These are phyloP conservation scores for Orius insidiosus DNA, from an alignment of 1,140 invertebrate species.

Conservation along the genomic window DNA sequence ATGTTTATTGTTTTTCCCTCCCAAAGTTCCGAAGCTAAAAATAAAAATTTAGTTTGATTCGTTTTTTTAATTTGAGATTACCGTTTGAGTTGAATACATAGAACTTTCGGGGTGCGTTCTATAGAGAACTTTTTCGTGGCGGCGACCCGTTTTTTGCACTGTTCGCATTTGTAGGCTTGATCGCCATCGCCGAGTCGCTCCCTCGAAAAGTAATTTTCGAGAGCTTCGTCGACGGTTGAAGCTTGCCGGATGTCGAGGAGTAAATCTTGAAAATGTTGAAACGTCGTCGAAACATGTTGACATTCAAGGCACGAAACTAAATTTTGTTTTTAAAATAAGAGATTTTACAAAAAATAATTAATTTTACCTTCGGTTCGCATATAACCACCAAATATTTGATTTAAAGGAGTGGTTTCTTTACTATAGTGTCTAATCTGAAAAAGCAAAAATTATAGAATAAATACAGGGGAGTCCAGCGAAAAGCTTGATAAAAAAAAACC, in stretches of 20 bases:
- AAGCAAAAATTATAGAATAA: slow-evolving; percentile 4
- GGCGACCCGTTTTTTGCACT: slow-evolving; percentile 80
- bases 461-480: too few species aligned
- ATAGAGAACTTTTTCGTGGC: slow-evolving; percentile 88
- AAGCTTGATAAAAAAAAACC: too few species aligned
- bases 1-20: slow-evolving; percentile 47
- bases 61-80: slow-evolving; percentile 27
- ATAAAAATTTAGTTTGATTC: not conserved
- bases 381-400: slow-evolving; percentile 92
- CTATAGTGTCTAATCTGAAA: slow-evolving; percentile 66
- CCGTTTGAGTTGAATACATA: slow-evolving; percentile 87
- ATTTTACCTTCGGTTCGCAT: slow-evolving; percentile 69
- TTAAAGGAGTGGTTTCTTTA: slow-evolving; percentile 89
- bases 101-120: slow-evolving; percentile 76
- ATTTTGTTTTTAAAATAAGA: slow-evolving; percentile 19
- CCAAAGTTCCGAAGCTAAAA: slow-evolving; percentile 30
- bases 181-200: slow-evolving; percentile 75
- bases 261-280: slow-evolving; percentile 82
- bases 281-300: slow-evolving; percentile 67
- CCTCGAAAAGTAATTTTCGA: slow-evolving; percentile 61
- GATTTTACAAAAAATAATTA: slow-evolving; percentile 4
- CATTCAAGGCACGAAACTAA: slow-evolving; percentile 66
- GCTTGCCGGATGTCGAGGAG: slow-evolving; percentile 79
- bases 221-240: slow-evolving; percentile 60
- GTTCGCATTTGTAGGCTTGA: slow-evolving; percentile 74